Evolutionary conservation across 2,888 invertebrate genomes (phyloP), one percentile per base, ranked within the genome.

Genomic region (Cheiracanthium punctorium): DNA sequence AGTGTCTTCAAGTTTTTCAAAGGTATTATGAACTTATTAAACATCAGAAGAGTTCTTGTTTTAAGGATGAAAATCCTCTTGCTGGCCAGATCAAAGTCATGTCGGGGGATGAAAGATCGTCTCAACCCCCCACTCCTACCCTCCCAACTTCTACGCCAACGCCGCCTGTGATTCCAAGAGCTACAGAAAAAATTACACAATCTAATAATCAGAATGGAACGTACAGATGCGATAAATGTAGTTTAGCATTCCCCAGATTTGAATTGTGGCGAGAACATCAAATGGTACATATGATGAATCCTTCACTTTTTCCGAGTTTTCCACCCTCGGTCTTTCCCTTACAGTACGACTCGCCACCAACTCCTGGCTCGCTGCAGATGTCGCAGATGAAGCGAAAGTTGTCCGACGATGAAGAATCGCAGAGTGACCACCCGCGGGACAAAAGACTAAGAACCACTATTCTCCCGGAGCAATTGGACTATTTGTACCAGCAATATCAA

Each of bases 11-110:
- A 89, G 98, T 99, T 76, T 99, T 99, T 92, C 99, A 99, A 92
- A 94, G 99, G 89, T 99, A 99, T 92, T 99, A 99, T 92, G 99
- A 99, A 93, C 93, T 99, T 74, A 99, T 99, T 90, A 95, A 99
- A 89, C 99, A 99, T 93, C 99, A 99, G 91, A 98, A 99, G 92
- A 98, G 97, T 80, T 97, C 98, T 91, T 99, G 99, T 92, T 98
- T 97, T 92, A 97, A 97, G 92, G 97, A 97, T 92, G 97, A 98
- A 92, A 97, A 97, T 92, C 89, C 89, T 10, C 76, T 89, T 29
- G 89, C 89, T 0, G 88, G 85, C 28, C 89, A 89, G 37, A 80
- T 88, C 17, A 88, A 88, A 43, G 64, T 77, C 1, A 97, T 92
- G 80, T 82, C 80, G 37, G 88, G 89, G 10, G 87, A 88, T 30